Conservation (phyloP, 1,140 invertebrate species). For the Melipona quadrifasciata region DNA sequence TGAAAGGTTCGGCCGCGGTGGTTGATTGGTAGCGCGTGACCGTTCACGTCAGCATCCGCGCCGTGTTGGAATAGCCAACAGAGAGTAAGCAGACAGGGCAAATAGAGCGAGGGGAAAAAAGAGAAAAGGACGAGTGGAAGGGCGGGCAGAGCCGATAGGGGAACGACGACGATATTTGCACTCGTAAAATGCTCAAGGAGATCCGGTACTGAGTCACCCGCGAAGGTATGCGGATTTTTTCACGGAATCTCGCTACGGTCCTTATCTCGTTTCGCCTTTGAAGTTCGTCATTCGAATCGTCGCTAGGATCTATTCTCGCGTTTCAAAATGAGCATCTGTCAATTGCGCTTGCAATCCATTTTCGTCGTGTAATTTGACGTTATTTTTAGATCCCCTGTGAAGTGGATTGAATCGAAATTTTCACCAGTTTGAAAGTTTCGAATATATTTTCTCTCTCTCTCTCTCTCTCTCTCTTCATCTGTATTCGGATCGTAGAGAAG, state of each 20-base stretch:
- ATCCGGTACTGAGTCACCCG: slow-evolving; percentile 72
- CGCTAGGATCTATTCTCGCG: not conserved
- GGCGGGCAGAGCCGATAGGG: slow-evolving; percentile 39
- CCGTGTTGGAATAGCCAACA: slow-evolving; percentile 12
- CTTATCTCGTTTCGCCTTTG: slow-evolving; percentile 33
- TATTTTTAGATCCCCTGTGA: not conserved
- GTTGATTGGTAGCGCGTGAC: slow-evolving; percentile 31
- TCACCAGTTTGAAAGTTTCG: not conserved
- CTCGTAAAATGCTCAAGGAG: slow-evolving; percentile 71
- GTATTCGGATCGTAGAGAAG: not conserved
- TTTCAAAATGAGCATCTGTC: not conserved
- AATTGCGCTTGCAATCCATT: not conserved
- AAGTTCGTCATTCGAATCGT: not conserved
- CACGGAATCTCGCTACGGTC: slow-evolving; percentile 53
- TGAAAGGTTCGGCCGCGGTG: slow-evolving; percentile 66
- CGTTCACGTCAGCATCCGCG: slow-evolving; percentile 9
- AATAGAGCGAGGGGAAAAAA: slow-evolving; percentile 45
- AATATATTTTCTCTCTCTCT: not conserved
- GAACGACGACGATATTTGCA: slow-evolving; percentile 51
- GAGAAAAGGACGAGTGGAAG: slow-evolving; percentile 39
- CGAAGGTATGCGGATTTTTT: slow-evolving; percentile 66
- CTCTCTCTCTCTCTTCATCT: not conserved
- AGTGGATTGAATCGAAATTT: not conserved
- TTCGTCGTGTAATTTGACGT: not conserved
- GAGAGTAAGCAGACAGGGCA: slow-evolving; percentile 48